Conservation (phyloP, 1,140 invertebrate species). For the Drosophila santomea region DNA sequence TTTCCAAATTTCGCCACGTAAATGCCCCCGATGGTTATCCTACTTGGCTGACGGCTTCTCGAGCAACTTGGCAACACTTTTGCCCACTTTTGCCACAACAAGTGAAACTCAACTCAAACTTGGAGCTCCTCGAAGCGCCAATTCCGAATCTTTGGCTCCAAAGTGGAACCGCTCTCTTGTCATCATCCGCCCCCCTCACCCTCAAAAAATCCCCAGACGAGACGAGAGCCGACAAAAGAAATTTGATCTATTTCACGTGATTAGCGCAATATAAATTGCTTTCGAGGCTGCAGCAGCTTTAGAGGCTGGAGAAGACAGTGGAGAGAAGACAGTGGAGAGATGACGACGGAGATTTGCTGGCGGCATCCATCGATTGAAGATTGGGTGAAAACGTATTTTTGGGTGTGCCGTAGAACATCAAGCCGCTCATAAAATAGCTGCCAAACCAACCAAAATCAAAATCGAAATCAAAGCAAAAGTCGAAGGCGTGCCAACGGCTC, state of each 20-base stretch:
- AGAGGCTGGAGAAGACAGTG: conserved; percentile 1
- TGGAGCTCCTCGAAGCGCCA: conserved; percentile 26
- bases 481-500: conserved; percentile 24
- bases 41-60: conserved; percentile 27
- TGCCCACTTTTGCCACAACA: conserved; percentile 36
- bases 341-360: conserved; percentile 31
- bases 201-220: background rate
- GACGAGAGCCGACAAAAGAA: conserved; percentile 64
- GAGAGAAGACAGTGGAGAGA: conserved; percentile 23
- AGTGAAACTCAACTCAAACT: conserved; percentile 23
- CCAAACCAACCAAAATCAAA: background rate
- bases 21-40: conserved; percentile 33
- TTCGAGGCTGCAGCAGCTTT: conserved; percentile 29
- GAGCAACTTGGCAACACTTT: conserved; percentile 34
- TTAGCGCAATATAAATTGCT: conserved; percentile 77
- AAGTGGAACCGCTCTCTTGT: conserved; percentile 24
- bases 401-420: conserved; percentile 54
- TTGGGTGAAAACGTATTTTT: conserved; percentile 71
- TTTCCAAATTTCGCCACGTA: conserved; percentile 18
- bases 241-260: conserved; percentile 81
- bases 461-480: conserved; percentile 1
- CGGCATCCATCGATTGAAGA: conserved; percentile 64
- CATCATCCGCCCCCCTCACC: conserved; percentile 8
- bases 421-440: conserved; percentile 9
- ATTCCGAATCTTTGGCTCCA: conserved; percentile 18